Evolutionary conservation across 2,888 invertebrate species (phyloP).

Genomic region (Autographa gamma): DNA sequence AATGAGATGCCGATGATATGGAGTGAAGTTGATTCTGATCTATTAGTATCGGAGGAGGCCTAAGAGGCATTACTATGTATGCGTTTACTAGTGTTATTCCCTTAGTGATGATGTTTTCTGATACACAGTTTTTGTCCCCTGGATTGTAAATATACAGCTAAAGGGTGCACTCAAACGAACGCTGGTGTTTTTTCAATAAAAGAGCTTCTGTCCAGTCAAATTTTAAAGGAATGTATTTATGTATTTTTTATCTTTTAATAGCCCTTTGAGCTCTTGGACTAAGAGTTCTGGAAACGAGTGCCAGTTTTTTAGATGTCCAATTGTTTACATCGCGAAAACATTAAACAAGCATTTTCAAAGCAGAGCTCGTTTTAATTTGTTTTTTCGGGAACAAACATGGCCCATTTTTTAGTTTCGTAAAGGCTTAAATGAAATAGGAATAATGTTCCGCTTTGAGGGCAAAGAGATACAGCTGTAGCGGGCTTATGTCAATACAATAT

Average conservation of each 20-base stretch:
- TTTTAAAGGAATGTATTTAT: not conserved
- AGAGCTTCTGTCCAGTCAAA: constrained; percentile 11
- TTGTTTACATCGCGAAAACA: not conserved
- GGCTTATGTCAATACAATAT: not conserved
- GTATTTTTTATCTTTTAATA: constrained; percentile 13
- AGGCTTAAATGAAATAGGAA: constrained; percentile 20
- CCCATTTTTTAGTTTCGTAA: constrained; percentile 15
- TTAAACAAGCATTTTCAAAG: not conserved
- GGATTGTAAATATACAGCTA: not conserved
- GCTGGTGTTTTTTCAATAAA: constrained; percentile 6
- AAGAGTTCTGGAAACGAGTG: not conserved
- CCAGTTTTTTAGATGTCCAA: not conserved
- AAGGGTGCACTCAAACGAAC: constrained; percentile 2
- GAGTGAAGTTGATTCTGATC: constrained; percentile 23
- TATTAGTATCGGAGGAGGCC: constrained; percentile 8
- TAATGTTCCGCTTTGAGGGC: constrained; percentile 17
- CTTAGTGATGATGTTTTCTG: not conserved
- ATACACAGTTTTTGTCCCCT: constrained; percentile 6
- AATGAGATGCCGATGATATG: constrained; percentile 12
- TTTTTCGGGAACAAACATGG: constrained; percentile 12
- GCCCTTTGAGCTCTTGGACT: not conserved
- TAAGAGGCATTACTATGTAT: not conserved
- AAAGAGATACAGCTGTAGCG: not conserved
- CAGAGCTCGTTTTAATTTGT: constrained; percentile 9
- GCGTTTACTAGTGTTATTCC: not conserved